Evolutionary conservation across 2,797 vertebrate species (phyloP), one percentile per base, ranked within the genome.

Genomic region (Cygnus olor): DNA sequence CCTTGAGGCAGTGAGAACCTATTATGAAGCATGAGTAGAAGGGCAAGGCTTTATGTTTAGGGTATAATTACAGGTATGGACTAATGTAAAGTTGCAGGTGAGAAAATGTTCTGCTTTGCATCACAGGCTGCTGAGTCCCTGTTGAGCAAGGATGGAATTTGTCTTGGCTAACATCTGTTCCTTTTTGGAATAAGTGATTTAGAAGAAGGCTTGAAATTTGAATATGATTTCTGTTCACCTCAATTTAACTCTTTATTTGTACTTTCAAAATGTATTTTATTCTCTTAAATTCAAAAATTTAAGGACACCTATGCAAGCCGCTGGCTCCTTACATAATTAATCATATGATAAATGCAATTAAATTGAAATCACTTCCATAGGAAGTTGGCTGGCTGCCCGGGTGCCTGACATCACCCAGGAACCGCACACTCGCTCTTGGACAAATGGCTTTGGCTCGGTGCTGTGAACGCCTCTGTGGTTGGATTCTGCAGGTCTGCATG

Each of bases 131-230:
- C 61, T 47, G 57, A 87, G 61, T 89, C 79, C 57, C 68, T 45
- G 53, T 32, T 83, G 58, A 90, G 65, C 61, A 78, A 38, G 65
- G 88, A 28, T 80, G 68, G 72, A 87, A 78, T 94, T 95, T 92
- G 32, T 97, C 79, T 90, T 97, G 93, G 79, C 92, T 93, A 71
- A 85, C 54, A 42, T 92, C 83, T 94, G 85, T 76, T 94, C 44
- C 44, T 90, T 92, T 89, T 61, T 90, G 92, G 71, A 90, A 36
- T 89, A 89, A 94, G 47, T 89, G 71, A 20, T 80, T 95, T 80
- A 90, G 89, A 93, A 60, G 60, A 92, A 93, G 57, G 61, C 72
- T 57, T 87, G 84, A 89, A 63, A 90, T 90, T 79, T 86, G 61
- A 85, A 51, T 89, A 63, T 32, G 40, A 85, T 68, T 95, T 93